A percentile compares a stretch with the other conserved stretches of the same genome.
These are phyloP conservation scores for Brienomyrus brachyistius DNA, from an alignment of 2,113 vertebrate genomes.

Conservation along the genomic window DNA sequence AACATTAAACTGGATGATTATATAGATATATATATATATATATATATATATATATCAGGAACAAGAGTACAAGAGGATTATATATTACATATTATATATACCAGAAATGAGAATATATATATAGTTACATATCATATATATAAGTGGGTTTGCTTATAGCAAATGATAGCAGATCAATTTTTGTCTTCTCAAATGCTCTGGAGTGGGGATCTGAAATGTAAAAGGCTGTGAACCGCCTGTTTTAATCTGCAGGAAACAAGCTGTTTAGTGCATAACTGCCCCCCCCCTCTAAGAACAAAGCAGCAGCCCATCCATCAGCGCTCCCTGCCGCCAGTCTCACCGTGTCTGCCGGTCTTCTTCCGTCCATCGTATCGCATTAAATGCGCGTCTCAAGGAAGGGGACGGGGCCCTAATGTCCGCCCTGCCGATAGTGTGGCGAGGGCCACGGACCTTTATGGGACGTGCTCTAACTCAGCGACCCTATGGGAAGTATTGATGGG, in stretches of 20 bases:
- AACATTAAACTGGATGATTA: background rate
- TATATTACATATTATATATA: background rate
- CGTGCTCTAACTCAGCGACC: constrained; percentile 15
- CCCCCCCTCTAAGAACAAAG: background rate
- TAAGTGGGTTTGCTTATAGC: background rate
- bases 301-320: background rate
- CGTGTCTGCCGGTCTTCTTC: background rate
- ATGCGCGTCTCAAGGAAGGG: background rate
- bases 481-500: background rate
- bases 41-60: background rate
- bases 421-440: constrained; percentile 46
- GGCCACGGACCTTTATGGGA: constrained; percentile 36
- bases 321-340: background rate
- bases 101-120: background rate
- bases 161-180: background rate
- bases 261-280: background rate
- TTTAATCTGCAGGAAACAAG: background rate
- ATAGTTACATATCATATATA: background rate
- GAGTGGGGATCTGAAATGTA: background rate
- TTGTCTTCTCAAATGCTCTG: background rate
- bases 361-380: background rate
- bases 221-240: background rate
- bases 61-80: background rate
- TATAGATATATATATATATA: background rate
- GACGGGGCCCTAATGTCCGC: constrained; percentile 19